Evolutionary conservation across 2,113 vertebrate species (phyloP).

Genomic region (Onychorhynchus coronatus): DNA sequence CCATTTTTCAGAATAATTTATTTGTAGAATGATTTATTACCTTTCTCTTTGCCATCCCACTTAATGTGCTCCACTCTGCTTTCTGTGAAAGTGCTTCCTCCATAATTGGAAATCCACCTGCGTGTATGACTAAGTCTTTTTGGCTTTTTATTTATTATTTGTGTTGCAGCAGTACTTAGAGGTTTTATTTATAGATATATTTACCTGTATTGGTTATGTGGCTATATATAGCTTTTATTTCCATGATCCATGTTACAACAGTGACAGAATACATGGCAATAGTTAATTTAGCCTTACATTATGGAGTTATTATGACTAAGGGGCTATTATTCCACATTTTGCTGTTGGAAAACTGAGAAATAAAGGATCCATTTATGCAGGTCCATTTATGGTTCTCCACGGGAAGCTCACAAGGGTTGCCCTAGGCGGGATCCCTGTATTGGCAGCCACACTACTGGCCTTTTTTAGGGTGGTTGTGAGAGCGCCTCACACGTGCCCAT

Average conservation of each 20-base stretch:
- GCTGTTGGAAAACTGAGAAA: background rate
- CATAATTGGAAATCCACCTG: constrained; percentile 14
- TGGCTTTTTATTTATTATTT: constrained; percentile 41
- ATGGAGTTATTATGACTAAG: background rate
- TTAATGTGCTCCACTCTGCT: background rate
- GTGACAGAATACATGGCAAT: background rate
- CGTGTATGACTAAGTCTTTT: background rate
- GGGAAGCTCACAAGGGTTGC: background rate
- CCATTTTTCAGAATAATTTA: constrained; percentile 14
- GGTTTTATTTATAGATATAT: constrained; percentile 21
- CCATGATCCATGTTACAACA: background rate
- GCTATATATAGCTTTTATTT: background rate
- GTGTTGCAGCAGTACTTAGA: background rate
- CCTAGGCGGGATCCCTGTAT: background rate
- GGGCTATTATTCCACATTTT: background rate
- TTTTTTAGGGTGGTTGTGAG: background rate
- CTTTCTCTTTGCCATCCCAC: background rate
- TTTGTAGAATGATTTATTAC: constrained; percentile 18
- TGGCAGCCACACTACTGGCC: background rate
- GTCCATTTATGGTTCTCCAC: background rate
- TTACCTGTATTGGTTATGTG: background rate
- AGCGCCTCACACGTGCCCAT: background rate
- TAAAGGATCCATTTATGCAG: background rate
- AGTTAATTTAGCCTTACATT: background rate
- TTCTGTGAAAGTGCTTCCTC: constrained; percentile 18